Evolutionary conservation across 2,888 invertebrate species (phyloP), one percentile per base, ranked within the genome.

Genomic region (Lepidocyrtoides sp.): DNA sequence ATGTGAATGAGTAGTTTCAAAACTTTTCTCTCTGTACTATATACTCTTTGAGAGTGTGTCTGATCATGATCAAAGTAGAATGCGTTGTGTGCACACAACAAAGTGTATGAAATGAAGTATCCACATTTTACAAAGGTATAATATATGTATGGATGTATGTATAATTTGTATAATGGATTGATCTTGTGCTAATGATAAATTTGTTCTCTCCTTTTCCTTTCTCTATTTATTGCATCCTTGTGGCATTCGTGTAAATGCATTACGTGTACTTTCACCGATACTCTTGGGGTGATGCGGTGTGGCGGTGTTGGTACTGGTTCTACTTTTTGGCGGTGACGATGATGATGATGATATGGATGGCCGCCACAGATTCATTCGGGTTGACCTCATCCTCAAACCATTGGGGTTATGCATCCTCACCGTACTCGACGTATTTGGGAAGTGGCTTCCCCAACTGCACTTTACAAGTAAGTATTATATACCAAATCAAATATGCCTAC

Each of bases 361-460:
- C 94, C 95, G 81, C 94, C 95, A 2, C 96, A 98, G 98, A 98
- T 95, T 98, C 94, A 90, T 98, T 98, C 95, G 97, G 98, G 66
- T 95, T 98, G 95, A 97, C 97, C 95, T 97, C 97, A 94, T 97
- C 97, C 94, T 98, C 98, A 95, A 97, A 98, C 12, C 97, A 97
- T 95, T 98, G 98, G 98, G 98, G 98, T 93, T 97, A 98, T 60
- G 97, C 98, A 69, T 97, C 98, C 36, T 97, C 97, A 89, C 98
- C 98, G 14, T 98, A 98, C 95, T 98, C 98, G 0, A 97, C 98
- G 14, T 98, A 98, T 95, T 96, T 98, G 94, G 97, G 95, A 96
- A 66, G 96, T 97, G 94, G 96, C 96, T 94, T 95, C 97, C 93
- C 97, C 97, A 94, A 93, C 92, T 94, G 93, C 87, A 90, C 94